phyloP scores from a whole-genome alignment of 37 sponge, comb jelly and placozoan genomes.

The Oscarella lobularis region DNA sequence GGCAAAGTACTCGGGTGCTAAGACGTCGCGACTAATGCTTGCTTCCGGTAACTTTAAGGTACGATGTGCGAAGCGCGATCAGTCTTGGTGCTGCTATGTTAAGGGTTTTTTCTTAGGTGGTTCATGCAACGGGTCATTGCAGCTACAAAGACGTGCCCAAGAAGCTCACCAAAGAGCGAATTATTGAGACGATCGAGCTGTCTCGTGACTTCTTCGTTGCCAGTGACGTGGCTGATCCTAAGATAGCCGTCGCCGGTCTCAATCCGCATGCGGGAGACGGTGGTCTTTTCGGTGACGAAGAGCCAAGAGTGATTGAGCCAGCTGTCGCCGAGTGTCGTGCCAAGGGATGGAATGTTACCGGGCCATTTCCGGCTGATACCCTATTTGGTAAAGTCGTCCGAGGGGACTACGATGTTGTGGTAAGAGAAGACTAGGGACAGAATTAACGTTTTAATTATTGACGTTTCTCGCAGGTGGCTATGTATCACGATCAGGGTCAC shows the following conservation, averaged over 20 bases:
- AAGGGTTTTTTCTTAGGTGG: neutral
- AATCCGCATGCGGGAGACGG: neutral
- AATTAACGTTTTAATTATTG: neutral
- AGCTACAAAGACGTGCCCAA: neutral
- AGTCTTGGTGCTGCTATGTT: neutral
- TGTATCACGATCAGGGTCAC: conserved; percentile 2
- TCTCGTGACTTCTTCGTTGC: neutral
- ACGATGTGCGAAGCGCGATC: no score
- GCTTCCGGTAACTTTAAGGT: neutral
- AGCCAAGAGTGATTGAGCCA: neutral
- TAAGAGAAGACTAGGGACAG: no score
- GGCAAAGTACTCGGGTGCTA: neutral
- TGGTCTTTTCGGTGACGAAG: neutral
- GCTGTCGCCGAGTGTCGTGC: neutral
- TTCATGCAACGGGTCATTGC: conserved; percentile 1
- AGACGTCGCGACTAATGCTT: neutral
- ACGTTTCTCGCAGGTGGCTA: neutral
- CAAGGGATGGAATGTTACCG: neutral
- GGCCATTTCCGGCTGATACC: neutral
- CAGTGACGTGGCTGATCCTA: neutral
- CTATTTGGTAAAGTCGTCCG: neutral
- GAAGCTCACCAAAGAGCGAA: neutral
- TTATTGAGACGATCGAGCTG: neutral
- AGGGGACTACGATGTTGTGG: neutral
- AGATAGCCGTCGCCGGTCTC: neutral